phyloP scores from a whole-genome alignment of 2,113 vertebrate genomes.

The Cervus canadensis region DNA sequence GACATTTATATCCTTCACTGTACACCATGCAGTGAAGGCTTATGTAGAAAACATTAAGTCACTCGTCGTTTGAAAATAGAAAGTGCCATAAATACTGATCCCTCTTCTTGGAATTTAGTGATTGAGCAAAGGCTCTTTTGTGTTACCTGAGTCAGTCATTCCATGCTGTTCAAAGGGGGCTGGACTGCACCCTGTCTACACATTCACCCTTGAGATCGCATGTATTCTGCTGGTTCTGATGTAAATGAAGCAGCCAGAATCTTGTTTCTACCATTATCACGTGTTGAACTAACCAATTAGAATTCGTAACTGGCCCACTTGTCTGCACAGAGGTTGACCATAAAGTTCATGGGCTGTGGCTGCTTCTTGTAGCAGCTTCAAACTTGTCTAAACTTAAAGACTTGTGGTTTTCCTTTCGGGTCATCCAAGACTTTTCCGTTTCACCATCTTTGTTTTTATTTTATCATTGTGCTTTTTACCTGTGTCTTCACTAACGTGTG shows the following conservation, averaged over 20 bases:
- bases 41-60: conserved; percentile 43
- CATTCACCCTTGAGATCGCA: not conserved
- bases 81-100: conserved; percentile 11
- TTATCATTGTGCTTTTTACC: not conserved
- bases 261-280: not conserved
- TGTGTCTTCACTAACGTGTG: not conserved
- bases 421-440: not conserved
- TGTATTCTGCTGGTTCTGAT: not conserved
- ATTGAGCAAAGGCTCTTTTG: not conserved
- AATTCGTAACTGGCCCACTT: not conserved
- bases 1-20: conserved; percentile 44
- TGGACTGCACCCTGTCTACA: not conserved
- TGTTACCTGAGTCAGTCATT: not conserved
- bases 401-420: not conserved
- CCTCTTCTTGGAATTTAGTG: not conserved
- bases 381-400: not conserved
- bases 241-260: not conserved
- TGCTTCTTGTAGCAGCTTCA: not conserved
- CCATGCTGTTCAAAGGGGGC: not conserved
- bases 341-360: not conserved
- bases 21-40: not conserved
- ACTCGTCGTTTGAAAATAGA: conserved; percentile 30
- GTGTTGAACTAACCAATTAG: not conserved
- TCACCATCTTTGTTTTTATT: not conserved
- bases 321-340: not conserved